Base-by-base conservation (phyloP, 1,140 invertebrate species). In the Onthophagus taurus region DNA sequence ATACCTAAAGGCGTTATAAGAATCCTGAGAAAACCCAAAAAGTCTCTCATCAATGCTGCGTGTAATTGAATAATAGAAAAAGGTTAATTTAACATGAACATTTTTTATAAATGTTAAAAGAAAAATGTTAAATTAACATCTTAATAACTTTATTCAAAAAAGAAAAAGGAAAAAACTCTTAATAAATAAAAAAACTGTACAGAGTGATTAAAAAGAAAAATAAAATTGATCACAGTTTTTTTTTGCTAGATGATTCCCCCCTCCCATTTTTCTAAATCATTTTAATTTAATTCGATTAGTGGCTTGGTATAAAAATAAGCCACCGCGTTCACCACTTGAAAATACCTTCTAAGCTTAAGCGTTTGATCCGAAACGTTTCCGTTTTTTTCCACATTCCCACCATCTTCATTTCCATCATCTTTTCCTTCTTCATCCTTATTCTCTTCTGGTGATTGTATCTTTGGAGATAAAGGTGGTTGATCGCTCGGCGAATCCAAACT, bases 1-100 rank as follows among this genome's bases (percentile, higher is more conserved):
- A 76, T 75, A 82, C 79, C 80, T 78, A 73, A 74, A 77, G 67
- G 76, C 74, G 72, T 71, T 57, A 56, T 57, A 81, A 54, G 76
- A 77, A 65, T 80, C 76, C 68, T 78, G 74, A 58, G 74, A 76
- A 65, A 80, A 74, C 71, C 78, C 79, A 73, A 81, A 82, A 52
- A 82, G 72, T 68, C 76, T 75, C 66, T 81, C 77, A 70, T 77
- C 75, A 66, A 79, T 75, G 77, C 78, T 81, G 76, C 74, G 76
- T 78, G 75, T 75, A 74, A 55, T n/a, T n/a, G n/a, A n/a, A n/a
- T n/a, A n/a, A n/a, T n/a, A n/a, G n/a, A n/a, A n/a, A n/a, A n/a
- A n/a, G n/a, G n/a, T n/a, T n/a, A n/a, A n/a, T n/a, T n/a, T n/a
- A n/a, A n/a, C n/a, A n/a, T n/a, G n/a, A n/a, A n/a, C n/a, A n/a